phyloP scores from a whole-genome alignment of 2,888 invertebrate genomes.

The Rotaria socialis region DNA sequence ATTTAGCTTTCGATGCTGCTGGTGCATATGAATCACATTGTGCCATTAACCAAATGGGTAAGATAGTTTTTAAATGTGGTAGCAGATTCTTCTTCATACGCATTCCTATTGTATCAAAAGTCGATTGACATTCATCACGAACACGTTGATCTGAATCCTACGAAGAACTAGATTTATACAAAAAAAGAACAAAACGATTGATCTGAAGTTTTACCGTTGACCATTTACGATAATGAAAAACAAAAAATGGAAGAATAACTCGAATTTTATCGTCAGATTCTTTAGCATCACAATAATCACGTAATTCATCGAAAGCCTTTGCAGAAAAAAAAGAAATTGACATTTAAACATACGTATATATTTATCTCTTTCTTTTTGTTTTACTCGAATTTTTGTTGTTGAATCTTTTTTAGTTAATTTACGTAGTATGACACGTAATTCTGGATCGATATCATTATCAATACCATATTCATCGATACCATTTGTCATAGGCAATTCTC shows the following conservation, averaged over 20 bases:
- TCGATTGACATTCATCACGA: constrained; percentile 71
- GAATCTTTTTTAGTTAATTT: constrained; percentile 85
- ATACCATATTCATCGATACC: constrained; percentile 51
- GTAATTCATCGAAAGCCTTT: constrained; percentile 29
- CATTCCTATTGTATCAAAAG: constrained; percentile 67
- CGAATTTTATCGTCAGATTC: constrained; percentile 26
- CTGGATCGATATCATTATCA: constrained; percentile 69
- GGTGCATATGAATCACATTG: constrained; percentile 80
- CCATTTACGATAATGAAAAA: constrained; percentile 17
- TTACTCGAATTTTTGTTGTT: constrained; percentile 79
- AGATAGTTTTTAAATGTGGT: constrained; percentile 72
- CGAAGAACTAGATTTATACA: no score
- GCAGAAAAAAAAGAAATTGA: background rate
- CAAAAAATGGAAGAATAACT: constrained; percentile 1
- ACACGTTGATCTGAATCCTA: constrained; percentile 76
- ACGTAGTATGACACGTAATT: constrained; percentile 74
- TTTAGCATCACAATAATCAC: constrained; percentile 27
- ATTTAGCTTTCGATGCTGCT: constrained; percentile 70
- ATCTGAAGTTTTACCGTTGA: background rate
- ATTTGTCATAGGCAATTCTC: background rate
- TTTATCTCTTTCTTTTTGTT: constrained; percentile 40
- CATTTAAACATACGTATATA: background rate
- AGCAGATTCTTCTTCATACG: constrained; percentile 74
- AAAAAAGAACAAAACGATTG: background rate
- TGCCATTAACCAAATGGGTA: constrained; percentile 77